These are phyloP conservation scores for Oreochromis aureus DNA, from an alignment of 2,113 vertebrate species.

Conservation along the genomic window DNA sequence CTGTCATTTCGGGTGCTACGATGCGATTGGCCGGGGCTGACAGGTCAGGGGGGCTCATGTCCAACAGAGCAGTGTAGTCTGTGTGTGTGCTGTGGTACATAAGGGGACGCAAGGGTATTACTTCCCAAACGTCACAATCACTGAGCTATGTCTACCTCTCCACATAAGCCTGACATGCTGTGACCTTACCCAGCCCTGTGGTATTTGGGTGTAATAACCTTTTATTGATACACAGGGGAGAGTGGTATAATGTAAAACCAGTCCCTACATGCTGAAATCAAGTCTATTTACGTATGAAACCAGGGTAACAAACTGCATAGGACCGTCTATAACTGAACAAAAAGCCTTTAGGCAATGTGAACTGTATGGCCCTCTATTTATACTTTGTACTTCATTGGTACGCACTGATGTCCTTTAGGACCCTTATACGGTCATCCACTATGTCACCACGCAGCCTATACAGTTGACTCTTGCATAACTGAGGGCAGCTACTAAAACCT, in stretches of 20 bases:
- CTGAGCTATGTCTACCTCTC: conserved; percentile 21
- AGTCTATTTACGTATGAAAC: conserved; percentile 34
- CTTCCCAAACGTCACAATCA: conserved; percentile 45
- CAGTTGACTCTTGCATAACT: conserved; percentile 53
- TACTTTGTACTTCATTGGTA: conserved; percentile 14
- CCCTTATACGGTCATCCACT: conserved; percentile 33
- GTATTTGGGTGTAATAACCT: conserved; percentile 41
- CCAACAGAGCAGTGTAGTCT: conserved; percentile 22
- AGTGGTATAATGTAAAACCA: conserved; percentile 7
- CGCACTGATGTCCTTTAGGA: conserved; percentile 29
- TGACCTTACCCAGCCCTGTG: conserved; percentile 34
- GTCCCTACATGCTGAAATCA: conserved; percentile 9
- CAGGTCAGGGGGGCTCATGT: conserved; percentile 64
- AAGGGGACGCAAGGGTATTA: conserved; percentile 34
- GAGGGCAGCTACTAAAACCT: conserved; percentile 44
- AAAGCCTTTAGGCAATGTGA: conserved; percentile 29
- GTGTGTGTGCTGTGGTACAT: conserved; percentile 3
- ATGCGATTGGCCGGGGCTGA: conserved; percentile 59
- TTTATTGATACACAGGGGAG: conserved; percentile 36
- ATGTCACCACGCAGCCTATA: conserved; percentile 16
- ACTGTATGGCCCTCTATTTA: conserved; percentile 29
- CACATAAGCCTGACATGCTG: conserved; percentile 13
- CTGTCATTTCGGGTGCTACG: conserved; percentile 53
- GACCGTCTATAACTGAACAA: conserved; percentile 11
- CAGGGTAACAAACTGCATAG: conserved; percentile 7